Percentiles rank a stretch among this genome's conserved stretches.
These are phyloP conservation scores for Enteromius viviparus DNA, from an alignment of 2,797 vertebrate species.

Conservation along the genomic window DNA sequence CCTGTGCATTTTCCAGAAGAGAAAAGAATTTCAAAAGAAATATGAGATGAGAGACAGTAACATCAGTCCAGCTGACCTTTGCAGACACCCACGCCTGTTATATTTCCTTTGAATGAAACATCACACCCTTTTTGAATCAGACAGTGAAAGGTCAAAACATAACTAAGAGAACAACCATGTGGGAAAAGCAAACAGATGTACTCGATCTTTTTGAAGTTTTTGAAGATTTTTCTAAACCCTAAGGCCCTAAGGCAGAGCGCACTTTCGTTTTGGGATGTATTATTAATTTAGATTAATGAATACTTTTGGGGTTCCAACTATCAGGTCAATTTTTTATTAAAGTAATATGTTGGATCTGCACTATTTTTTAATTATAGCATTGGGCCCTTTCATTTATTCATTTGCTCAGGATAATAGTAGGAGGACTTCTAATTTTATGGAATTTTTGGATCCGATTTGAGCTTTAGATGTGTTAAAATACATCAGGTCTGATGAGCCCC, in stretches of 20 bases:
- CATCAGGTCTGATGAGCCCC: neutral
- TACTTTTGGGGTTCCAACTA: neutral
- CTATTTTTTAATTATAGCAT: neutral
- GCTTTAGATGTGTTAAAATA: neutral
- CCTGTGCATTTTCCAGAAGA: constrained; percentile 10
- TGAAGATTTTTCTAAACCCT: constrained; percentile 7
- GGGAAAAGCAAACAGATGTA: constrained; percentile 34
- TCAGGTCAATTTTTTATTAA: constrained; percentile 22
- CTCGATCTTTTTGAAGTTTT: constrained; percentile 22
- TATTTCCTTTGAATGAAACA: constrained; percentile 42
- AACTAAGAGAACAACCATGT: constrained; percentile 11
- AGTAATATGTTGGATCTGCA: neutral
- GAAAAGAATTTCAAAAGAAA: neutral
- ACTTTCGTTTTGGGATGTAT: constrained; percentile 16
- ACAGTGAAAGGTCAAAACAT: constrained; percentile 42
- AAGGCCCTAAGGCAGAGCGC: neutral
- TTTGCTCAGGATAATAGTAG: neutral
- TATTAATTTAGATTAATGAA: constrained; percentile 32
- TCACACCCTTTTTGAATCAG: constrained; percentile 26
- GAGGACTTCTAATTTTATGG: neutral
- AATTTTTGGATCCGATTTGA: neutral
- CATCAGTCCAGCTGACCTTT: constrained; percentile 35
- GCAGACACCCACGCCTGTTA: constrained; percentile 21
- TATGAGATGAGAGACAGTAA: constrained; percentile 8
- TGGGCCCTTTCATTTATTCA: neutral